Conservation (phyloP, 2,113 vertebrate genomes). For the Nesospiza acunhae region DNA sequence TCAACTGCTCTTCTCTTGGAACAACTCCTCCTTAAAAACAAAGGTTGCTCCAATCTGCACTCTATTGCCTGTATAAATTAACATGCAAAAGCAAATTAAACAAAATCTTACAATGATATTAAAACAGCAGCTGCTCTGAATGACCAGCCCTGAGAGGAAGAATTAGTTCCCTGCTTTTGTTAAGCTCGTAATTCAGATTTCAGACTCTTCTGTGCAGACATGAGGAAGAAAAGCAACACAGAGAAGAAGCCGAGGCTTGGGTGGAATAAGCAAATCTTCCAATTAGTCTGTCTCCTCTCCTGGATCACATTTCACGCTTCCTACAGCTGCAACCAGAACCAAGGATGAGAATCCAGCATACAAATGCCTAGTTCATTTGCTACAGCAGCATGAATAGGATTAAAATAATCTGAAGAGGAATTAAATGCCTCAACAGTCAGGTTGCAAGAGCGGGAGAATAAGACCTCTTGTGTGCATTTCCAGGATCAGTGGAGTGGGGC, state of each 20-base stretch:
- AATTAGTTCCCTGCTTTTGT: slow-evolving; percentile 34
- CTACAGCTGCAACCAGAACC: slow-evolving; percentile 12
- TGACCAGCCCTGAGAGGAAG: slow-evolving; percentile 4
- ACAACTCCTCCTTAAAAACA: background rate
- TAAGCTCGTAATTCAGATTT: slow-evolving; percentile 36
- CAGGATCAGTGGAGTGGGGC: slow-evolving; percentile 40
- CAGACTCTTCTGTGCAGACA: background rate
- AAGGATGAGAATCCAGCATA: slow-evolving; percentile 27
- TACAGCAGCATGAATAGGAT: slow-evolving; percentile 35
- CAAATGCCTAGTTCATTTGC: slow-evolving; percentile 46
- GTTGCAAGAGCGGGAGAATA: slow-evolving; percentile 14
- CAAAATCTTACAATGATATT: background rate
- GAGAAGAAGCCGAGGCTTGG: background rate
- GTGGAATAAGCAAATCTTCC: slow-evolving; percentile 9
- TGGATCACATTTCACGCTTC: slow-evolving; percentile 52
- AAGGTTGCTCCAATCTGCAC: background rate
- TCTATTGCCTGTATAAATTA: background rate
- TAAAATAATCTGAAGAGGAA: slow-evolving; percentile 46
- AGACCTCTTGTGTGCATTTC: slow-evolving; percentile 20
- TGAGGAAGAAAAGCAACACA: slow-evolving; percentile 7
- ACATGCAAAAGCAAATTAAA: background rate
- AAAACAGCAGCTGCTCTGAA: slow-evolving; percentile 9
- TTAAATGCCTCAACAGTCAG: slow-evolving; percentile 35
- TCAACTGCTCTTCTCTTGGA: background rate
- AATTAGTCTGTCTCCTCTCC: slow-evolving; percentile 33